A percentile compares a stretch with the other conserved stretches of the same genome.
Conservation (phyloP, 2,113 vertebrate species). For the Helogale parvula region DNA sequence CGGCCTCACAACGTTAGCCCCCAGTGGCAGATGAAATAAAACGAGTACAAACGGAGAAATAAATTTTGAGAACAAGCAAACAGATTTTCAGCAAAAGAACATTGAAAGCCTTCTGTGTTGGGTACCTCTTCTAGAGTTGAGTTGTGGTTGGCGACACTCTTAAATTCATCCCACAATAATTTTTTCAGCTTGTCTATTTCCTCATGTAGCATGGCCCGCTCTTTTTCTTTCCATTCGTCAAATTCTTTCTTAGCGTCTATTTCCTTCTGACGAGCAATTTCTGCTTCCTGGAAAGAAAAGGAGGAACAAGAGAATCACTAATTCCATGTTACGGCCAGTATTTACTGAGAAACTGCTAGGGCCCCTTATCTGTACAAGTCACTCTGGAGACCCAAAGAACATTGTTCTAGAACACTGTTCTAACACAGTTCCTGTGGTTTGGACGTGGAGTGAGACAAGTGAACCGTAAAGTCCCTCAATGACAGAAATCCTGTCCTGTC, state of each 20-base stretch:
- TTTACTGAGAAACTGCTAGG: background rate
- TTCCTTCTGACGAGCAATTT: constrained; percentile 75
- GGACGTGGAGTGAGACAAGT: background rate
- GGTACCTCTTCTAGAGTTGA: constrained; percentile 83
- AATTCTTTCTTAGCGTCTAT: constrained; percentile 77
- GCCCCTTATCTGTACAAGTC: background rate
- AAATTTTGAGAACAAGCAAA: background rate
- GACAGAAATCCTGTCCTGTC: background rate
- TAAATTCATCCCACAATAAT: constrained; percentile 80
- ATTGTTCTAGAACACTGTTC: too few relatives aligned
- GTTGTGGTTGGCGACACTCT: constrained; percentile 81
- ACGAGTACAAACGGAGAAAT: background rate
- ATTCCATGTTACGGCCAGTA: background rate
- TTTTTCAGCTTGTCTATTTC: constrained; percentile 82
- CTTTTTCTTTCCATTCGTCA: constrained; percentile 87
- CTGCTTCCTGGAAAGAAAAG: constrained; percentile 81
- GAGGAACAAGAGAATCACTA: background rate
- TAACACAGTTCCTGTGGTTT: background rate
- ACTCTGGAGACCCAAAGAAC: background rate
- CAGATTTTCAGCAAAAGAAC: background rate
- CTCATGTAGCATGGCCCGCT: constrained; percentile 79
- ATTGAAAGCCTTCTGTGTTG: background rate
- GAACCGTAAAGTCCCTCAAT: background rate
- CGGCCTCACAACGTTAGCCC: background rate
- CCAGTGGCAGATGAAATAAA: background rate